phyloP scores from a whole-genome alignment of 2,888 invertebrate genomes.

The Sphaeridia pumilis region DNA sequence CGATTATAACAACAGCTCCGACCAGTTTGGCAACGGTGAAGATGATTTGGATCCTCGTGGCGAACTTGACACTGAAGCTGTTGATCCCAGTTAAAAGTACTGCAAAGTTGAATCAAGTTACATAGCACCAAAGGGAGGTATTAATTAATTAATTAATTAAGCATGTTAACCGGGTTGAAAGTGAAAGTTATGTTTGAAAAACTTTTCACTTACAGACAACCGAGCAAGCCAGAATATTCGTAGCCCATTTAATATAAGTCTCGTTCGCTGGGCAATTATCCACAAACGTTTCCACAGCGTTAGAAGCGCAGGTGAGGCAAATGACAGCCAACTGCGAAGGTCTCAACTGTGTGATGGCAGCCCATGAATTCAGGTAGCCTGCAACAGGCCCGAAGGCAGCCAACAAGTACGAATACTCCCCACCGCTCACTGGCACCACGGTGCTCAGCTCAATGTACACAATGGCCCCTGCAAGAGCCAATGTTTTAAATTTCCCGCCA shows the following conservation, averaged over 20 bases:
- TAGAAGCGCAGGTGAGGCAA: constrained; percentile 61
- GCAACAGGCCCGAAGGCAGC: constrained; percentile 64
- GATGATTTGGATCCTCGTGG: constrained; percentile 65
- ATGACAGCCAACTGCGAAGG: constrained; percentile 70
- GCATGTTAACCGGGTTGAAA: constrained; percentile 6
- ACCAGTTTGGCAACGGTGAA: constrained; percentile 65
- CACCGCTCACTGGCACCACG: constrained; percentile 63
- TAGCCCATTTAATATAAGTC: constrained; percentile 50
- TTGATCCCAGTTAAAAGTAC: constrained; percentile 66
- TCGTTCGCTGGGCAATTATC: constrained; percentile 72
- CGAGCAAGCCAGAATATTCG: constrained; percentile 74
- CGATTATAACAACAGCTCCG: constrained; percentile 62
- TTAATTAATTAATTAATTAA: neutral
- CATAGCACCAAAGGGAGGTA: neutral
- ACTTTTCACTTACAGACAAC: constrained; percentile 62
- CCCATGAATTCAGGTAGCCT: constrained; percentile 64
- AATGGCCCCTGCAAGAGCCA: constrained; percentile 51
- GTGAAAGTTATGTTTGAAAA: neutral
- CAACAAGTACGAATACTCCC: constrained; percentile 66
- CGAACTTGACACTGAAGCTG: constrained; percentile 60
- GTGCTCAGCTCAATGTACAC: constrained; percentile 70
- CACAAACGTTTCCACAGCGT: constrained; percentile 41
- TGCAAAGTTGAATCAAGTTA: constrained; percentile 40
- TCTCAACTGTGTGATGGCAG: constrained; percentile 58
- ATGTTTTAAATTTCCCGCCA: constrained; percentile 23